Percentiles rank a stretch among this genome's conserved stretches.
Evolutionary conservation across 2,797 vertebrate genomes (phyloP).

Genomic region (Bradypodion pumilum): DNA sequence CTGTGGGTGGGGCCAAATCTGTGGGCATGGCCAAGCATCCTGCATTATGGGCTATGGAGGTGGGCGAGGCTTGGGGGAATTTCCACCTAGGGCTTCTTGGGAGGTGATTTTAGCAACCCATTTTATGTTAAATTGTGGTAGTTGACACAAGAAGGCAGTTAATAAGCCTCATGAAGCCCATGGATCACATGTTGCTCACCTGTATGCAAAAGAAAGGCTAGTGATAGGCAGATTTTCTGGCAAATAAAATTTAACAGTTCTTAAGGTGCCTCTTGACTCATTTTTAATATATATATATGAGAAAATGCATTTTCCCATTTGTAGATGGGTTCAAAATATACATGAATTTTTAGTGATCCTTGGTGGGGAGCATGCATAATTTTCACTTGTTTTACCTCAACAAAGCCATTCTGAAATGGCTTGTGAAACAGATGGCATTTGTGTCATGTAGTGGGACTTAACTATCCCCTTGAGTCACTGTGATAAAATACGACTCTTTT

Average conservation of each 20-base stretch:
- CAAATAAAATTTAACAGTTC: too few relatives aligned
- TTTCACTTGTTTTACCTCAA: conserved; percentile 34
- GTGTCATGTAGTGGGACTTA: conserved; percentile 26
- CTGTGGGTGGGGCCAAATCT: too few relatives aligned
- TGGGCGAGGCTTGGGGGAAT: too few relatives aligned
- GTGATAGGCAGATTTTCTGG: too few relatives aligned
- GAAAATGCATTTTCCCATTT: neutral
- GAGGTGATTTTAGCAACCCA: neutral
- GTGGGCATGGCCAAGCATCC: too few relatives aligned
- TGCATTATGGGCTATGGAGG: too few relatives aligned
- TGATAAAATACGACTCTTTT: neutral
- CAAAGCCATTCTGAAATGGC: conserved; percentile 5
- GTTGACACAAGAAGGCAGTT: too few relatives aligned
- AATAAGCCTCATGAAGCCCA: too few relatives aligned
- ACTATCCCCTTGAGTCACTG: conserved; percentile 11
- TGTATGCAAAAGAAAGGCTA: too few relatives aligned
- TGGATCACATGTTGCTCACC: too few relatives aligned
- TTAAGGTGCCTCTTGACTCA: too few relatives aligned
- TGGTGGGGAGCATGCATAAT: neutral
- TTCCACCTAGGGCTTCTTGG: neutral
- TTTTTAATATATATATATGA: neutral
- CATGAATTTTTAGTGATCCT: neutral
- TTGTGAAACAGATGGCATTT: conserved; percentile 34
- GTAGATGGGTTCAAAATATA: neutral
- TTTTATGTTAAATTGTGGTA: neutral